A percentile compares a stretch with the other conserved stretches of the same genome.
Evolutionary conservation across 2,113 vertebrate genomes (phyloP).

Genomic region (Dissostichus mawsoni): DNA sequence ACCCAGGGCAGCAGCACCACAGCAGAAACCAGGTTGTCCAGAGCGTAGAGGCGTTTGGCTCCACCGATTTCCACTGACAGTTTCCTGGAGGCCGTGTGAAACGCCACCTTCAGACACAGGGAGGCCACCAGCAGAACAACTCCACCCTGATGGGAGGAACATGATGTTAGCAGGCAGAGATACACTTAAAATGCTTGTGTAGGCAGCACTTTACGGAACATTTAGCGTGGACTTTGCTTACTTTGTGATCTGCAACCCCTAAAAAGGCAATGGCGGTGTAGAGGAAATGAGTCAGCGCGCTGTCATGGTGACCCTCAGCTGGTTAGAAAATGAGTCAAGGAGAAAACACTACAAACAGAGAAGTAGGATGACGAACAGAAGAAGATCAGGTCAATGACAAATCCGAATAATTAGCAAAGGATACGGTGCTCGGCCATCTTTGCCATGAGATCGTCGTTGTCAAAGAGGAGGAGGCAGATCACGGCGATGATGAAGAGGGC

Average conservation of each 20-base stretch:
- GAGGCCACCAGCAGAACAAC: constrained; percentile 93
- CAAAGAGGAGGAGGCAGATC: constrained; percentile 95
- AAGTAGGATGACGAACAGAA: background rate
- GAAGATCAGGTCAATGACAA: background rate
- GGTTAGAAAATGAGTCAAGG: constrained; percentile 80
- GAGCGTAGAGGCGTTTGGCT: constrained; percentile 93
- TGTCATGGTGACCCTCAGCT: constrained; percentile 99
- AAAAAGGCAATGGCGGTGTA: constrained; percentile 94
- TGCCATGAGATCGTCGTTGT: constrained; percentile 99
- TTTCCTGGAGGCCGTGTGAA: constrained; percentile 93
- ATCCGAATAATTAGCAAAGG: constrained; percentile 79
- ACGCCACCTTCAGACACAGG: constrained; percentile 94
- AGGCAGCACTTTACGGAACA: background rate
- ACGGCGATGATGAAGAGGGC: constrained; percentile 97
- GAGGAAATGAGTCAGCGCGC: constrained; percentile 95
- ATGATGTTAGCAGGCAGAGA: background rate
- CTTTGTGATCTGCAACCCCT: constrained; percentile 98
- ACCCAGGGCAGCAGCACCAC: constrained; percentile 94
- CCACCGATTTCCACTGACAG: constrained; percentile 94
- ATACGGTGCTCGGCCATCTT: constrained; percentile 99
- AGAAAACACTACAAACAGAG: constrained; percentile 30
- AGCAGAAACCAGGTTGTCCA: constrained; percentile 92
- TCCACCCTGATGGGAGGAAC: constrained; percentile 87
- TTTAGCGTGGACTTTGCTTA: constrained; percentile 62
- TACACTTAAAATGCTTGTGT: background rate